Percentiles rank a stretch among this genome's conserved stretches.
Conservation (phyloP, 2,888 invertebrate genomes). For the Phorcus lineatus region DNA sequence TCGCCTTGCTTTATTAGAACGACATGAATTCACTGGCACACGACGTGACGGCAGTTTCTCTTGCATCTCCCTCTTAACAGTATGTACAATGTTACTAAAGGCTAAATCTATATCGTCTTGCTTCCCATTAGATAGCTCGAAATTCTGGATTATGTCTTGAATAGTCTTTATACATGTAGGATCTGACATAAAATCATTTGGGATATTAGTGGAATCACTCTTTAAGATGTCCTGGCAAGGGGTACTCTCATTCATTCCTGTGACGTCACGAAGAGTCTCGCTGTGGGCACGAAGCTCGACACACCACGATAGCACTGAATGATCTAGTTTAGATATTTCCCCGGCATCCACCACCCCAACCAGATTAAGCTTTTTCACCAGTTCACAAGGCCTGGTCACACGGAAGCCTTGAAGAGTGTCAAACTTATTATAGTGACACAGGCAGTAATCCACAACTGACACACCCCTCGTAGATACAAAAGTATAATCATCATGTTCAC, state of each 20-base stretch:
- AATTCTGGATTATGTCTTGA: background rate
- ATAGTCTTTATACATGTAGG: too few relatives aligned
- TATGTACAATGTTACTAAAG: background rate
- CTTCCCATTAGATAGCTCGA: background rate
- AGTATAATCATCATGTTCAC: too few relatives aligned
- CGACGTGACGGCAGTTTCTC: background rate
- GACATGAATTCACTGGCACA: background rate
- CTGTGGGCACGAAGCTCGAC: background rate
- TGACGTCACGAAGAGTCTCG: background rate
- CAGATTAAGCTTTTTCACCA: too few relatives aligned
- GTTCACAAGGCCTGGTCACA: too few relatives aligned
- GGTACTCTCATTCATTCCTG: too few relatives aligned
- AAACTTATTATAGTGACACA: too few relatives aligned
- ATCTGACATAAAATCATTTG: too few relatives aligned
- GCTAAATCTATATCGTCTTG: background rate
- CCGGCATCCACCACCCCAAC: too few relatives aligned
- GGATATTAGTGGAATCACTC: too few relatives aligned
- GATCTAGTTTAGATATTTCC: background rate
- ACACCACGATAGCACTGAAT: background rate
- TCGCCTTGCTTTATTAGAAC: background rate
- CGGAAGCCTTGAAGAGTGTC: too few relatives aligned
- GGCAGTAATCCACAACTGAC: too few relatives aligned
- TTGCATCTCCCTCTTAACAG: background rate
- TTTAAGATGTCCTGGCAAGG: background rate
- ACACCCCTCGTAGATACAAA: too few relatives aligned